Evolutionary conservation across 1,140 invertebrate genomes (phyloP).

Genomic region (Leptinotarsa undecemlineata): DNA sequence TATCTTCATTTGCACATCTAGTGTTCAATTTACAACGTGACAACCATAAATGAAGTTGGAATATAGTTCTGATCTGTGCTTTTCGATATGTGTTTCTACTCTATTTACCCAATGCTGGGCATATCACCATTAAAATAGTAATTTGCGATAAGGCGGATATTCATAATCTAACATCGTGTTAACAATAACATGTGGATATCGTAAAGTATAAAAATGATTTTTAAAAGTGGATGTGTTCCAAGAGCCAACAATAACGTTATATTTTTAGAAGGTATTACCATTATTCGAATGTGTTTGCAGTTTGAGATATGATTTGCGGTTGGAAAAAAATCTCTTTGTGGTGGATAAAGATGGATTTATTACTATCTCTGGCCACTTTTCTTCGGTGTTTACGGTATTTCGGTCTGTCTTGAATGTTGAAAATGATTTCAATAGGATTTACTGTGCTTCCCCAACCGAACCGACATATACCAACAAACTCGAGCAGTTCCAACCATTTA

Average conservation of each 20-base stretch:
- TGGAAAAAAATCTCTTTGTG: constrained; percentile 3
- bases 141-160: not conserved
- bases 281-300: not conserved
- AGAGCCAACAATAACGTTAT: not conserved
- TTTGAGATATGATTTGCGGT: constrained; percentile 2
- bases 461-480: no score
- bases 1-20: no score
- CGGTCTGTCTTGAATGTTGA: no score
- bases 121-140: not conserved
- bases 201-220: constrained; percentile 9
- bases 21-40: no score
- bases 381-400: no score
- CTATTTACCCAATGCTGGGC: no score
- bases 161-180: not conserved
- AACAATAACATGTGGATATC: constrained; percentile 8
- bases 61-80: no score
- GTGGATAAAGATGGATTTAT: not conserved
- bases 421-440: no score
- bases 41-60: no score
- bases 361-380: not conserved
- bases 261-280: constrained; percentile 7
- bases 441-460: no score
- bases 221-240: constrained; percentile 1
- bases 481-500: no score
- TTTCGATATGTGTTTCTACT: no score